These are phyloP conservation scores for Lepidonotus clava DNA, from an alignment of 2,888 invertebrate genomes.

Conservation along the genomic window DNA sequence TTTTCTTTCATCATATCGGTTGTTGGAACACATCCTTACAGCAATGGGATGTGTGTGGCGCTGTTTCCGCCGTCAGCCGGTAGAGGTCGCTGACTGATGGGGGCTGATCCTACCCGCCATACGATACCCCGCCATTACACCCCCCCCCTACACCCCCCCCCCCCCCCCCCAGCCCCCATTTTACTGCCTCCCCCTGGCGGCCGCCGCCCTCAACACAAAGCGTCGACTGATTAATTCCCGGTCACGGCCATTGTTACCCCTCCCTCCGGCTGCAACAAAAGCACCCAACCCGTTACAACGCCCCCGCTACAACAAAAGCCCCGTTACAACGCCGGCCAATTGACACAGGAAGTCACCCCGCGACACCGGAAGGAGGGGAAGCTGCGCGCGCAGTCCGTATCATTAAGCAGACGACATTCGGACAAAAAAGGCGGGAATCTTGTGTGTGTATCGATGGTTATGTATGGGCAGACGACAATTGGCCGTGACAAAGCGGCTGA, in stretches of 20 bases:
- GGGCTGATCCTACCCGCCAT: conserved; percentile 18
- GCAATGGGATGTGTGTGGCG: too few species aligned
- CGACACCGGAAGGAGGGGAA: conserved; percentile 36
- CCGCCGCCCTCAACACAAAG: background rate
- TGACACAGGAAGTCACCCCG: conserved; percentile 52
- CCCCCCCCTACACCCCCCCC: background rate
- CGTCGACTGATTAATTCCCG: conserved; percentile 38
- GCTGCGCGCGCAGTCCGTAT: background rate
- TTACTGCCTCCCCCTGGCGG: conserved; percentile 17
- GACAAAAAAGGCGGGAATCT: conserved; percentile 35
- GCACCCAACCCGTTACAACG: too few species aligned
- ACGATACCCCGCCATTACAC: conserved; percentile 14
- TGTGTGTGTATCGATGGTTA: conserved; percentile 28
- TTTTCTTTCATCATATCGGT: too few species aligned
- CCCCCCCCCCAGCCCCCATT: background rate
- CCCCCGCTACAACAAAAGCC: conserved; percentile 30
- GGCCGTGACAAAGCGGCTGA: background rate
- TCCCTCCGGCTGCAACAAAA: too few species aligned
- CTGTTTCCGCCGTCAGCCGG: background rate
- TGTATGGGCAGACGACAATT: conserved; percentile 28
- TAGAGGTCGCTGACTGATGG: background rate
- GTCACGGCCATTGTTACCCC: conserved; percentile 50
- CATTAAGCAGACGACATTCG: conserved; percentile 48
- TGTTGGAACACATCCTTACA: too few species aligned
- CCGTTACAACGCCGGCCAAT: conserved; percentile 38